Evolutionary conservation across 53 echinoderm and acorn worm species (phyloP).

Genomic region (Luidia sarsii): DNA sequence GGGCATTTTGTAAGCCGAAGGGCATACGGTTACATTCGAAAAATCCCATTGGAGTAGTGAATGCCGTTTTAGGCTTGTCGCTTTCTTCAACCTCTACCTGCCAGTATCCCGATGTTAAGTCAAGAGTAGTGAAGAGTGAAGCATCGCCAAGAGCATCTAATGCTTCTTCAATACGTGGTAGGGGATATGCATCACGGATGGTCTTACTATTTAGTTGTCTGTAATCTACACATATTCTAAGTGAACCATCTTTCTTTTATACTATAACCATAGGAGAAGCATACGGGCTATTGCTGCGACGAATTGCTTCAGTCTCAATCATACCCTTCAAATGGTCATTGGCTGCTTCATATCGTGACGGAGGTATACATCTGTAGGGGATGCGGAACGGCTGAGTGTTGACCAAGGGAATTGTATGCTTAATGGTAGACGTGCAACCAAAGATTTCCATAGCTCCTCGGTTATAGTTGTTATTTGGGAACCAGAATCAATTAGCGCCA

Average conservation of each 20-base stretch:
- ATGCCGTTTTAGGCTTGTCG: no score
- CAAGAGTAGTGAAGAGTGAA: slow-evolving; percentile 14
- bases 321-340: slow-evolving; percentile 33
- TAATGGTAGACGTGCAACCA: slow-evolving; percentile 21
- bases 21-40: slow-evolving; percentile 54
- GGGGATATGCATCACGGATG: no score
- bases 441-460: slow-evolving; percentile 4
- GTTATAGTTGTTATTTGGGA: slow-evolving; percentile 48
- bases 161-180: no score
- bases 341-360: slow-evolving; percentile 27
- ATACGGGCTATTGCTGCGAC: slow-evolving; percentile 4
- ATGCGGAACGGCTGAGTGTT: slow-evolving; percentile 16
- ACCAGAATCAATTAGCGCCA: slow-evolving; percentile 39
- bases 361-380: slow-evolving; percentile 36
- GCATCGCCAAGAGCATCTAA: slow-evolving; percentile 36
- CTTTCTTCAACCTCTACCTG: no score
- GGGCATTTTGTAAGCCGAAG: no score
- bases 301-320: slow-evolving; percentile 17
- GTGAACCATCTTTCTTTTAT: slow-evolving; percentile 39
- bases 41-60: slow-evolving; percentile 42
- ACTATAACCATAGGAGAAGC: slow-evolving; percentile 37
- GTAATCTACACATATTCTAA: no score
- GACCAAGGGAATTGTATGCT: slow-evolving; percentile 19
- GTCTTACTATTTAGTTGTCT: slow-evolving; percentile 20
- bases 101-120: no score